Percentiles rank a stretch among this genome's conserved stretches.
phyloP scores from a whole-genome alignment of 2,797 vertebrate species.

The Thamnophis elegans region DNA sequence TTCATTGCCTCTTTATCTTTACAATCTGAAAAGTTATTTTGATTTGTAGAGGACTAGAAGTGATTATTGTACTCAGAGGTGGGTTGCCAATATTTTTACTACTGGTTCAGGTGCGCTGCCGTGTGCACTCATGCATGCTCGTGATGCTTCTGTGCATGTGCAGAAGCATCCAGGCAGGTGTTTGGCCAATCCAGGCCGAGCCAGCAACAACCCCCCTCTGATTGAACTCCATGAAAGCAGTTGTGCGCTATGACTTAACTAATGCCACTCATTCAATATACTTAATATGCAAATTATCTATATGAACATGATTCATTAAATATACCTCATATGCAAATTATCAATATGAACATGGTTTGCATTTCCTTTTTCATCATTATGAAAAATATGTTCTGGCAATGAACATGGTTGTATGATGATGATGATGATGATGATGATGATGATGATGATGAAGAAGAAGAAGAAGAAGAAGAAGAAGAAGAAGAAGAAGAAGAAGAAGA shows the following conservation, averaged over 20 bases:
- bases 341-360: neutral
- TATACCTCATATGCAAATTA: neutral
- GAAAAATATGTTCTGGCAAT: neutral
- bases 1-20: neutral
- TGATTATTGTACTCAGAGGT: neutral
- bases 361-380: constrained; percentile 13
- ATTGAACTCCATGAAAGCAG: neutral
- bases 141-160: too few species aligned
- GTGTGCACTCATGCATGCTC: too few species aligned
- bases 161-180: too few species aligned
- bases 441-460: too few species aligned
- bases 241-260: neutral
- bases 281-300: neutral
- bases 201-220: too few species aligned
- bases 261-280: neutral
- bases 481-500: too few species aligned
- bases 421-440: too few species aligned
- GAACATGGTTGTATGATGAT: neutral
- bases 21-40: neutral
- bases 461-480: too few species aligned
- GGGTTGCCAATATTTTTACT: too few species aligned
- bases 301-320: neutral
- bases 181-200: too few species aligned
- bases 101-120: too few species aligned
- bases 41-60: neutral